A percentile compares a stretch with the other conserved stretches of the same genome.
Evolutionary conservation across 2,113 vertebrate genomes (phyloP).

Genomic region (Xenopus laevis): DNA sequence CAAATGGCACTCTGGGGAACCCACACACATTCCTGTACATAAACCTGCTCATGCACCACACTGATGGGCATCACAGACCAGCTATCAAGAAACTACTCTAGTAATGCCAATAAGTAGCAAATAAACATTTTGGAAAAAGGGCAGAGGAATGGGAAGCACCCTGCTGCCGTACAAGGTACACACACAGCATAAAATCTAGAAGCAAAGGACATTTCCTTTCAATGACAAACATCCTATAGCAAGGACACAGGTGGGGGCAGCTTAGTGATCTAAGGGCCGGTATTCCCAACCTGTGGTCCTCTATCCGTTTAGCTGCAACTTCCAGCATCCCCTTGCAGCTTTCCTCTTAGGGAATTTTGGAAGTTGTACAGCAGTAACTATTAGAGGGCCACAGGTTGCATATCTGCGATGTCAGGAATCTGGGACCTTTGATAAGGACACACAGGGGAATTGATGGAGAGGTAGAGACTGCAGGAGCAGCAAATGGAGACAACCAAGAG

Average conservation of each 20-base stretch:
- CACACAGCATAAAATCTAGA: background rate
- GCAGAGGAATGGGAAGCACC: background rate
- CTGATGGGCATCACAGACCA: background rate
- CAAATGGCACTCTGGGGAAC: background rate
- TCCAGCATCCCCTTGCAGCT: no score
- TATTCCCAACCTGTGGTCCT: no score
- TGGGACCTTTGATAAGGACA: background rate
- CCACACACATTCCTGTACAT: background rate
- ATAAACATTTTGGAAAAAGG: background rate
- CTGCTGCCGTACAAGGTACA: background rate
- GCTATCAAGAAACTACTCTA: background rate
- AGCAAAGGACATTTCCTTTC: background rate
- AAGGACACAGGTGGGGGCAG: background rate
- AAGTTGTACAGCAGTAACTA: no score
- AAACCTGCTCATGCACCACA: background rate
- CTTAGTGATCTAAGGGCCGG: background rate
- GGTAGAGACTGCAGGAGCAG: background rate
- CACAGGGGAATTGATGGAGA: background rate
- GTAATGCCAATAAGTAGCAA: slow-evolving; percentile 13
- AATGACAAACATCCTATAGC: slow-evolving; percentile 3
- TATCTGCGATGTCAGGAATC: no score
- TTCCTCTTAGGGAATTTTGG: no score
- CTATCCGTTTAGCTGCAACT: no score
- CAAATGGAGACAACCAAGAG: background rate
- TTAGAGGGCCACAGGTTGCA: no score